A percentile compares a stretch with the other conserved stretches of the same genome.
Evolutionary conservation across 2,888 invertebrate species (phyloP).

Genomic region (Eristalinus aeneus): DNA sequence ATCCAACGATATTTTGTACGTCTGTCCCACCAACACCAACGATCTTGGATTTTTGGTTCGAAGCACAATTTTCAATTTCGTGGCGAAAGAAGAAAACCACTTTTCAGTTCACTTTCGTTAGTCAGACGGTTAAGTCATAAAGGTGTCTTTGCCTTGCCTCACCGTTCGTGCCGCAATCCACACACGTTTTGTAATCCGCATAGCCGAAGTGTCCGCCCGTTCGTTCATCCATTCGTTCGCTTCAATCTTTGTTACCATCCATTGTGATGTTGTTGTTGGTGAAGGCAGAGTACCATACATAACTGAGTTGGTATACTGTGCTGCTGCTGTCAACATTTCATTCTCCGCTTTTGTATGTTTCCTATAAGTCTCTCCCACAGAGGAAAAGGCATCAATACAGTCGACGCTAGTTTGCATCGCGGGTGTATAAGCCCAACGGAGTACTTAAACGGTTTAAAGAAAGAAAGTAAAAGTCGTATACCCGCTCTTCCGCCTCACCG

Average conservation of each 20-base stretch:
- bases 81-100: conserved; percentile 73
- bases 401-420: not conserved
- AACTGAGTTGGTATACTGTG: conserved; percentile 7
- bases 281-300: conserved; percentile 3
- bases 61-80: conserved; percentile 52
- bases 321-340: conserved; percentile 40
- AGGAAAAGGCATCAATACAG: conserved; percentile 8
- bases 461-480: conserved; percentile 59
- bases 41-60: conserved; percentile 36
- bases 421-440: not conserved
- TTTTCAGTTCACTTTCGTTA: conserved; percentile 77
- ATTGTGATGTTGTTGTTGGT: conserved; percentile 23
- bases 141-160: conserved; percentile 2
- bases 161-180: conserved; percentile 9
- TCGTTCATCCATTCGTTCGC: conserved; percentile 21
- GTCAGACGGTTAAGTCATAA: conserved; percentile 73
- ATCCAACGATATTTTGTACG: conserved; percentile 19
- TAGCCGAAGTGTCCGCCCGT: not conserved
- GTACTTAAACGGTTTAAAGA: conserved; percentile 4
- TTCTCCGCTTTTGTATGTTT: conserved; percentile 6
- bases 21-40: conserved; percentile 26
- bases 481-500: conserved; percentile 23
- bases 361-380: not conserved
- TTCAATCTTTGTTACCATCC: conserved; percentile 16
- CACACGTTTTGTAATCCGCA: conserved; percentile 27